Evolutionary conservation across 64 coral and sea anemone genomes (phyloP), one percentile per base, ranked within the genome.

Genomic region (Montipora capricornis): DNA sequence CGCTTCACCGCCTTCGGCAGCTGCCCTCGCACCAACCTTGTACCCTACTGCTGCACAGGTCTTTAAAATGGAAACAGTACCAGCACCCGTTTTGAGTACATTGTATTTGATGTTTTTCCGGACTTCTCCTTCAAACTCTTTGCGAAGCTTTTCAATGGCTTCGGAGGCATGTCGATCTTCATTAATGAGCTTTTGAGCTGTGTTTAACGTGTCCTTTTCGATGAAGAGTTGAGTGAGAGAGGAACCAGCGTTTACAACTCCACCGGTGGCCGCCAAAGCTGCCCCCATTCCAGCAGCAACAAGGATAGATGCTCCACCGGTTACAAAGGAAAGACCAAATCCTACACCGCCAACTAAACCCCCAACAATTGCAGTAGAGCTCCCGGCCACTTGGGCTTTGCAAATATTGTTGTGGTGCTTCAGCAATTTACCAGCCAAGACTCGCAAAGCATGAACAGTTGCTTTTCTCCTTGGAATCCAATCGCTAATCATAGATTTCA

Each of bases 311-410:
- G 87, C 1, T 24, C 92, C 92, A 16, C 78, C 88, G 5, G 92
- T 94, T 22, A 89, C 67, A 47, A 89, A 89, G 4, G 92, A 89
- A 44, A 89, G 68, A 48, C 53, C 92, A 47, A 94, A 82, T 14
- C 92, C 92, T 1, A 82, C 78, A 3, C 2, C 51, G 20, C 6
- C 19, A 9, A 94, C 0, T 14, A 60, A n/a, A 77, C 26, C 4
- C 47, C 79, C 93, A n/a, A 5, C 14, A 76, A 89, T 64, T 19
- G 92, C 22, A 9, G 79, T 49, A 11, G 93, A 82, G 11, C 53
- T 57, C 2, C 53, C 53, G 11, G 53, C 53, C 6, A 57, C 53
- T 57, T 57, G 0, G 11, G 53, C 53, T 57, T 8, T 57, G 53
- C 53, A 57, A 8, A 57, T 57, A 57, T 57, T 57, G 53, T 57